These are phyloP conservation scores for Saturnia japonica DNA, from an alignment of 2,888 invertebrate genomes.

Conservation along the genomic window DNA sequence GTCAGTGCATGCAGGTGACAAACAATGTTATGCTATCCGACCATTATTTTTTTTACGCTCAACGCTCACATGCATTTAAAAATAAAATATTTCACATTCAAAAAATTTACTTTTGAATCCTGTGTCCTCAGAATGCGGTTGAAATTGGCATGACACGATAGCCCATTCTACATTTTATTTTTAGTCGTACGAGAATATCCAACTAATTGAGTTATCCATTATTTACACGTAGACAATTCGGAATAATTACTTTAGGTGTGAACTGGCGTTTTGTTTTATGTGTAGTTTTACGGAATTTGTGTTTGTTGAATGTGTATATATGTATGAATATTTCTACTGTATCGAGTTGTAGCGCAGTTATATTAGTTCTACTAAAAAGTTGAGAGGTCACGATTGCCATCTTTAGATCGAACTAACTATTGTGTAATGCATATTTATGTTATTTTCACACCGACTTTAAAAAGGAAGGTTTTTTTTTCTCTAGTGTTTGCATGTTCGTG, in stretches of 20 bases:
- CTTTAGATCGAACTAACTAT: no score
- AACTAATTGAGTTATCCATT: slow-evolving; percentile 19
- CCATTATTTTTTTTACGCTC: slow-evolving; percentile 52
- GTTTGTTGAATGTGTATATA: no score
- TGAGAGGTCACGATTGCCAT: no score
- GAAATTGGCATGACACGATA: slow-evolving; percentile 14
- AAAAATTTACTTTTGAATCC: background rate
- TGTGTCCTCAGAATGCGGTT: background rate
- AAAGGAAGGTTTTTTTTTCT: no score
- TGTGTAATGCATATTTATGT: no score
- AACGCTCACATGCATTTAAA: slow-evolving; percentile 49
- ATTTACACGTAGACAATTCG: slow-evolving; percentile 20
- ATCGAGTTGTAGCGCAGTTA: no score
- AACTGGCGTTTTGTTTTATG: background rate
- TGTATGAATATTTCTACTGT: no score
- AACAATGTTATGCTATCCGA: slow-evolving; percentile 45
- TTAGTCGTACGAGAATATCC: slow-evolving; percentile 8
- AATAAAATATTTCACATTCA: slow-evolving; percentile 26
- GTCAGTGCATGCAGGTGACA: slow-evolving; percentile 50
- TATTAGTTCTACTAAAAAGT: no score
- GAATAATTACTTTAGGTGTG: slow-evolving; percentile 22
- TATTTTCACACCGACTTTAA: no score
- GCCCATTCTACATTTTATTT: slow-evolving; percentile 11
- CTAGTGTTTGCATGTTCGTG: no score
- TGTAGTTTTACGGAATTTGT: background rate